Evolutionary conservation across 2,888 invertebrate species (phyloP), one percentile per base, ranked within the genome.

Genomic region (Eristalis intricaria): DNA sequence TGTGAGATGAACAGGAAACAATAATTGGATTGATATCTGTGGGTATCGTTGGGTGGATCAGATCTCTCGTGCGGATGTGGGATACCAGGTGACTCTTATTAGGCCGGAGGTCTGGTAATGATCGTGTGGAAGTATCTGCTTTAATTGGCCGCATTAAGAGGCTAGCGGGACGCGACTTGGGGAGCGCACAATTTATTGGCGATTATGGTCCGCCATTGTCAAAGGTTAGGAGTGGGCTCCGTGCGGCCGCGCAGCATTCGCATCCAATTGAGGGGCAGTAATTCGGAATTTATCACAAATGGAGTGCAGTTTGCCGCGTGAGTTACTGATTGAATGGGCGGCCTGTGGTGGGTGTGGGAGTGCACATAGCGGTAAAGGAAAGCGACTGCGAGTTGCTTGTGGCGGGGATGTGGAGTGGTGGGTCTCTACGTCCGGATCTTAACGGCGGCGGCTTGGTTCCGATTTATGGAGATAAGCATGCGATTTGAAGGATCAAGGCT

Each of bases 1-100:
- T 58, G 64, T 80, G 87, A 73, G 87, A 84, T 84, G 79, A 87
- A 84, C 84, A 84, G 87, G 87, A 84, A 87, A 87, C 79, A 71
- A 84, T 80, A 84, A 79, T 87, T 73, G 87, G 75, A 87, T 68
- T 84, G 80, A 84, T 87, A 87, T 76, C 84, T 22, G 50, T 29
- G 65, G 71, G 79, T 87, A 83, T 79, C 83, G 78, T 43, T 86
- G 75, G 78, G 50, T 50, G 50, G 50, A 50, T 50, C 83, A 70
- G 83, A 83, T 86, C 43, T 69, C 32, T 32, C 61, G 58, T 23
- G 35, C 19, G n/a, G 56, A 74, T 79, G 78, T 86, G 86, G 78
- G 83, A 65, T 66, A 82, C 63, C 40, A 23, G 56, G 66, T 65
- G 83, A 63, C 32, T 63, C 68, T 65, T 65, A 69, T 68, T 69